A percentile compares a stretch with the other conserved stretches of the same genome.
Evolutionary conservation across 53 echinoderm and acorn worm species (phyloP).

Genomic region (Patiria pectinifera): DNA sequence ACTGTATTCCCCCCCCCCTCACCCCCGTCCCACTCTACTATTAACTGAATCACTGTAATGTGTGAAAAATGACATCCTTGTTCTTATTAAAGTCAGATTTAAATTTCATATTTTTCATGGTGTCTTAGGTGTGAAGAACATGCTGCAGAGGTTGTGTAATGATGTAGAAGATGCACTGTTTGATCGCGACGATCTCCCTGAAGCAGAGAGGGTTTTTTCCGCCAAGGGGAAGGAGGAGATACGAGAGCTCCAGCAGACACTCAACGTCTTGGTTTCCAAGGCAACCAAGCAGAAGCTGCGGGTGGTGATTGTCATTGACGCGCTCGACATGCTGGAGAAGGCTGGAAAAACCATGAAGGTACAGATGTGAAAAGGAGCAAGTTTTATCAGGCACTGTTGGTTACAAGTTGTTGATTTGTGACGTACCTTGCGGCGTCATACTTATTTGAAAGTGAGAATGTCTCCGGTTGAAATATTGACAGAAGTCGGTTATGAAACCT

Average conservation of each 20-base stretch:
- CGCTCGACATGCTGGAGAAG: conserved; percentile 76
- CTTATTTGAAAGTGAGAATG: no score
- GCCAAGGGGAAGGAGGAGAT: conserved; percentile 64
- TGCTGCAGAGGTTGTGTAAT: conserved; percentile 69
- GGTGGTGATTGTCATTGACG: conserved; percentile 79
- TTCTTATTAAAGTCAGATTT: no score
- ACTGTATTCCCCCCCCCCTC: no score
- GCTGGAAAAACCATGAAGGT: conserved; percentile 81
- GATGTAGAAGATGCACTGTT: conserved; percentile 61
- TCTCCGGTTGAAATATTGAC: no score
- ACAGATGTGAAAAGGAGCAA: background rate
- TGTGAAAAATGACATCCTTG: no score
- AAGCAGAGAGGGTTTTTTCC: conserved; percentile 30
- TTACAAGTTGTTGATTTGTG: no score
- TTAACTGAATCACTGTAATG: no score
- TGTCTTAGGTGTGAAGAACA: conserved; percentile 69
- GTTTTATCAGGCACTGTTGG: no score
- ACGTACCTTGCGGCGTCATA: no score
- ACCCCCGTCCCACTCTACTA: no score
- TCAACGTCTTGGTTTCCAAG: conserved; percentile 66
- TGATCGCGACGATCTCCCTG: conserved; percentile 4
- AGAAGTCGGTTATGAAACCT: no score
- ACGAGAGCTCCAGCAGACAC: conserved; percentile 55
- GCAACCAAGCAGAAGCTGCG: conserved; percentile 34
- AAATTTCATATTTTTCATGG: background rate